Conservation (phyloP, 1,140 invertebrate species). For the Drosophila neocordata region DNA sequence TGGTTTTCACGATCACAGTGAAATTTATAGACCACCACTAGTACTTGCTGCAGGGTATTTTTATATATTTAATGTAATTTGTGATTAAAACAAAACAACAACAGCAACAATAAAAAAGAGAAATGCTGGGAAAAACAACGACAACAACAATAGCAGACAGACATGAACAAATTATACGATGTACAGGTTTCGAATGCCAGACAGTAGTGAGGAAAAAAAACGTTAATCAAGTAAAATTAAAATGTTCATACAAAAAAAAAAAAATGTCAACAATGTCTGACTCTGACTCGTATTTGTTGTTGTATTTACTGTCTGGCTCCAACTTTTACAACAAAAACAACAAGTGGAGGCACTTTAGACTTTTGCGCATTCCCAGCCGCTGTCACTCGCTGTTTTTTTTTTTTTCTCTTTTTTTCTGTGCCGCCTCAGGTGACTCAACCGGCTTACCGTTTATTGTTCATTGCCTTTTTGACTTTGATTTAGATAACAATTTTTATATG, state of each 20-base stretch:
- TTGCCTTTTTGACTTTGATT: slow-evolving; percentile 15
- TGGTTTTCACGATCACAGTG: too few species aligned
- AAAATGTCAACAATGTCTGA: slow-evolving; percentile 62
- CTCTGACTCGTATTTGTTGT: slow-evolving; percentile 49
- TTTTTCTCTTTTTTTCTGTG: slow-evolving; percentile 13
- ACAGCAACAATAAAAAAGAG: slow-evolving; percentile 18
- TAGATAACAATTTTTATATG: slow-evolving; percentile 16
- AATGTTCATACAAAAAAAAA: slow-evolving; percentile 54
- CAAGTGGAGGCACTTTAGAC: slow-evolving; percentile 74
- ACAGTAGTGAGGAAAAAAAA: slow-evolving; percentile 32
- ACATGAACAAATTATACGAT: slow-evolving; percentile 45
- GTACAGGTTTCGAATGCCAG: slow-evolving; percentile 48
- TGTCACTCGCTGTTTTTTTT: slow-evolving; percentile 44
- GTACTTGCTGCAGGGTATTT: neutral
- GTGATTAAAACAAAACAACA: slow-evolving; percentile 30
- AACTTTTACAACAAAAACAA: slow-evolving; percentile 46
- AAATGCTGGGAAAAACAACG: slow-evolving; percentile 35
- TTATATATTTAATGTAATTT: slow-evolving; percentile 21
- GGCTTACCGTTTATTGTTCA: slow-evolving; percentile 37
- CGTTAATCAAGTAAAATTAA: slow-evolving; percentile 76
- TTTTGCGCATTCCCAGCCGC: slow-evolving; percentile 77
- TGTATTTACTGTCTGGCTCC: slow-evolving; percentile 53
- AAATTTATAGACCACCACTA: neutral
- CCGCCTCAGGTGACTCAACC: slow-evolving; percentile 74
- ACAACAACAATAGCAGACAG: slow-evolving; percentile 16